Conservation (phyloP, 2,113 vertebrate genomes). For the Pteropus alecto region DNA sequence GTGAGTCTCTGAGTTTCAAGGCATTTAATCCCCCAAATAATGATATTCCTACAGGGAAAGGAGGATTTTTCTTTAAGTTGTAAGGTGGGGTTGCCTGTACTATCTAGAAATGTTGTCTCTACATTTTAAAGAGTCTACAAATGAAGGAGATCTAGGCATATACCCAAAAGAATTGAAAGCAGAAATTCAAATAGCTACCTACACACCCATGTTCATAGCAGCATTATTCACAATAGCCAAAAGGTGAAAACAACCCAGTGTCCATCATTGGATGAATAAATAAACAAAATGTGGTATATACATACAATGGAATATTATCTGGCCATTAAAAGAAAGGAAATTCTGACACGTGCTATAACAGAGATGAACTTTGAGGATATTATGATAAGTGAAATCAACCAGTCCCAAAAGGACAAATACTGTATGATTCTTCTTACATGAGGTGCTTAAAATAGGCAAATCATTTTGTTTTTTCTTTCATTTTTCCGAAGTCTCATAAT, state of each 20-base stretch:
- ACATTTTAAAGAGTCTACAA: neutral
- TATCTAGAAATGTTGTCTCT: neutral
- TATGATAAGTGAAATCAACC: neutral
- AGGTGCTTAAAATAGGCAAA: neutral
- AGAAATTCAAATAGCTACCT: neutral
- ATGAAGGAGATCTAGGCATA: neutral
- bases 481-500: constrained; percentile 12
- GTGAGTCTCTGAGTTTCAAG: neutral
- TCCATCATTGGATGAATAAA: neutral
- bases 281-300: neutral
- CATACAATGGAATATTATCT: neutral
- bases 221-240: neutral
- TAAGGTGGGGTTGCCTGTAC: neutral
- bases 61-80: neutral
- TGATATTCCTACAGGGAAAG: neutral
- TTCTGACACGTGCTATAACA: neutral
- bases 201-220: neutral
- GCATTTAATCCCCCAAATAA: neutral
- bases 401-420: constrained; percentile 11
- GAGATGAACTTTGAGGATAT: neutral
- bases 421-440: neutral
- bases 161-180: neutral
- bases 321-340: constrained; percentile 41
- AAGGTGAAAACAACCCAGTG: neutral
- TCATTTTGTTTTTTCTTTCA: neutral